Base-by-base conservation (phyloP, 2,888 invertebrate genomes). In the Sylvicola cinctus region DNA sequence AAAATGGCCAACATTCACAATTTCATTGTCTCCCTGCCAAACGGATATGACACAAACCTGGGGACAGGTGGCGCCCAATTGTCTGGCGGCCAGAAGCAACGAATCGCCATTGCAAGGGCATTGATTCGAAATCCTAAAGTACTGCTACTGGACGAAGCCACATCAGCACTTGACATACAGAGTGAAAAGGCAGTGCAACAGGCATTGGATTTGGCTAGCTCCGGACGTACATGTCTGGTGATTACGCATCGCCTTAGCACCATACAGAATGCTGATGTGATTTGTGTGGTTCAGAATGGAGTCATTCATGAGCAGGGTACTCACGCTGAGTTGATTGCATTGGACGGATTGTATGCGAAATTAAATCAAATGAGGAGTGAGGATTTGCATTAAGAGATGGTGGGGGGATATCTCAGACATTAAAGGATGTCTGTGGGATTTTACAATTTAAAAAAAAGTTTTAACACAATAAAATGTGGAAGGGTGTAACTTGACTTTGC, bases 161-260 rank as follows among this genome's bases (percentile, higher is more conserved):
- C 81, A 0, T 80, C 79, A 0, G 80, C 81, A 0, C 59, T 81
- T 26, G 80, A 81, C 49, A 68, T 75, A 13, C 75, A 77, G 49
- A 74, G 74, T 49, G 80, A 80, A 52, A 67, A 72, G 63, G 72
- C 81, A 38, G 87, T 88, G 0, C 87, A 88, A 62, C 78, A 78
- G 48, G 85, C 87, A 0, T 50, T 88, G 37, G 85, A 88, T 53
- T 65, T 69, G 41, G 87, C 87, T 2, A 73, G 78, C 50, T 66
- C 72, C 41, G 77, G 77, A 4, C 66, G 87, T 29, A 88, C 88
- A 0, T 81, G 80, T 46, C 73, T 88, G 39, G 76, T 83, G 23
- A 84, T 88, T 44, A 87, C 87, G 2, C 88, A 88, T 59, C 69
- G 87, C 8, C 63, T 88, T 34, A 72, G 80, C 2, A 85, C 87